A percentile compares a stretch with the other conserved stretches of the same genome.
Conservation (phyloP, 2,797 vertebrate genomes). For the Garrulus glandarius region DNA sequence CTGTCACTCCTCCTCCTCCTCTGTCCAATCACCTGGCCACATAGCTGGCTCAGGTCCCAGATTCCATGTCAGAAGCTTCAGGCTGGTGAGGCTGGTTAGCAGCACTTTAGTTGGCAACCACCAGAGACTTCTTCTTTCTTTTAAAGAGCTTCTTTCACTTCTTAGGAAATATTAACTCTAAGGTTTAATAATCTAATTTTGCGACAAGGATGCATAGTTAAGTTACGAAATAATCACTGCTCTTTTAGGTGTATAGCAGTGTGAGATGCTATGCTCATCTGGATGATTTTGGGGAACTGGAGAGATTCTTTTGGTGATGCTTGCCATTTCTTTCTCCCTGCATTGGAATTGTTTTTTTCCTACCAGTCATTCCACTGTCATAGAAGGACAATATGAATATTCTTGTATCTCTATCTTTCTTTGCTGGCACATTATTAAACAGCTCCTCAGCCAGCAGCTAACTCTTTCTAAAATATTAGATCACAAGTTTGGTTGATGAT, state of each 20-base stretch:
- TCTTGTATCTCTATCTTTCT: background rate
- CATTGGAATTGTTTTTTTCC: background rate
- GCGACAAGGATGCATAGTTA: background rate
- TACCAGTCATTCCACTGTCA: background rate
- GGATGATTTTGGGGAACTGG: background rate
- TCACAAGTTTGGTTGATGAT: background rate
- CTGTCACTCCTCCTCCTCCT: background rate
- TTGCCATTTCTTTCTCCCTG: background rate
- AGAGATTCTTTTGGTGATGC: background rate
- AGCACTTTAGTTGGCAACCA: background rate
- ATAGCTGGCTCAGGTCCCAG: background rate
- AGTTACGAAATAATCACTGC: background rate
- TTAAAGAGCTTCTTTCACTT: accelerated
- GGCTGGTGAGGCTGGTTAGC: background rate
- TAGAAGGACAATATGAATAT: background rate
- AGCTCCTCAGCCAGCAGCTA: background rate
- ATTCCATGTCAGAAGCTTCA: background rate
- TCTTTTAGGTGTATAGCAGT: background rate
- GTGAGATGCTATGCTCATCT: background rate
- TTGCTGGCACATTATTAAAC: background rate
- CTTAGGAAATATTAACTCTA: background rate
- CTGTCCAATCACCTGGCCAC: background rate
- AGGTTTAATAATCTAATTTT: background rate
- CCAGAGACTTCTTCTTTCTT: background rate
- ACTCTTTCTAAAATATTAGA: background rate